phyloP scores from a whole-genome alignment of 2,888 invertebrate genomes.

The Cephus spinipes region DNA sequence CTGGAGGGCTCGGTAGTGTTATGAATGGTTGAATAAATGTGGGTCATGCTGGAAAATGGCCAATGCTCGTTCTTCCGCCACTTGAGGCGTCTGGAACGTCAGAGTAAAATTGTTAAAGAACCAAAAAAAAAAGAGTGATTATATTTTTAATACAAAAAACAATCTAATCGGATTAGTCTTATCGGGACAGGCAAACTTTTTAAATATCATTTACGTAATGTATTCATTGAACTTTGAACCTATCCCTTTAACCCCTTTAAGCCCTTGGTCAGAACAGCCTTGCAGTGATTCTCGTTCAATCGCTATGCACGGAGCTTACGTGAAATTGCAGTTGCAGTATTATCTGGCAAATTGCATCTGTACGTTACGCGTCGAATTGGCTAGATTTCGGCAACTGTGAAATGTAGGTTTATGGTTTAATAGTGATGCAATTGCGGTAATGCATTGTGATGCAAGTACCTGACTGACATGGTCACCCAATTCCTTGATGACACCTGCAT shows the following conservation, averaged over 20 bases:
- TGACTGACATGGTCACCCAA: not conserved
- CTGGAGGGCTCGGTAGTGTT: not conserved
- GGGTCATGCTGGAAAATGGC: not conserved
- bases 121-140: not conserved
- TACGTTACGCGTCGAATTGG: no score
- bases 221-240: not conserved
- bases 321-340: not conserved
- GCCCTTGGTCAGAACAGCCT: not conserved
- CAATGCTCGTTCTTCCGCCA: not conserved
- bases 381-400: not conserved
- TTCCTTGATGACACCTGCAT: not conserved
- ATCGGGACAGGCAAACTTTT: not conserved
- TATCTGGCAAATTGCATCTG: not conserved
- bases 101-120: not conserved
- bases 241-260: not conserved
- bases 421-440: not conserved
- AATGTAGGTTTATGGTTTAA: not conserved
- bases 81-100: not conserved
- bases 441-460: not conserved
- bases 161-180: not conserved
- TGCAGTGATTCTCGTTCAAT: not conserved
- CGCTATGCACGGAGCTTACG: not conserved
- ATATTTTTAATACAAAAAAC: not conserved
- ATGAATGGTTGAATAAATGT: not conserved
- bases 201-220: no score